phyloP scores from a whole-genome alignment of 2,113 vertebrate genomes.

The Hystrix cristata region DNA sequence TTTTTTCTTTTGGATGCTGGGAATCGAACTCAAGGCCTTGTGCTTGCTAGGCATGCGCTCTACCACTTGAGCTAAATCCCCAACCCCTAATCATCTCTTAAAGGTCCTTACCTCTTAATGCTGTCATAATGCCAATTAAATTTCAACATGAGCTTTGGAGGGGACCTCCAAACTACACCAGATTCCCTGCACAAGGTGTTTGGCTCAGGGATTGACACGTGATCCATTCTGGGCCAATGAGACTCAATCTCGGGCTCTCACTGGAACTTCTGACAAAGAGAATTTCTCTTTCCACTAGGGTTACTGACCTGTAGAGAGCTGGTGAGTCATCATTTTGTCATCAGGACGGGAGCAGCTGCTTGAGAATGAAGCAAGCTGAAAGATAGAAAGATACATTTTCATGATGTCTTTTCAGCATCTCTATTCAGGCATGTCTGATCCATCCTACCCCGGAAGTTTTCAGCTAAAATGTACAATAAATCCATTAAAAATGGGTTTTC shows the following conservation, averaged over 20 bases:
- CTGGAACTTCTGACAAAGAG: background rate
- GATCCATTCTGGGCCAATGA: background rate
- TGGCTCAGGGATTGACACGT: background rate
- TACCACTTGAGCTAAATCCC: too few species aligned
- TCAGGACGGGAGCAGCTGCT: background rate
- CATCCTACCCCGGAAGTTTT: background rate
- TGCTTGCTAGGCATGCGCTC: too few species aligned
- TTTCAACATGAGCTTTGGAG: background rate
- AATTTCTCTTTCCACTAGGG: background rate
- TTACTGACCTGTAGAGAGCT: slow-evolving; percentile 4
- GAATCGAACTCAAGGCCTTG: too few species aligned
- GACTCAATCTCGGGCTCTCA: background rate
- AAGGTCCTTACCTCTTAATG: background rate
- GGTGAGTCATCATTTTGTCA: background rate
- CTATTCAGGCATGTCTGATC: background rate
- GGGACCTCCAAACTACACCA: background rate
- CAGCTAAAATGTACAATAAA: background rate
- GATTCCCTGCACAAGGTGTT: background rate
- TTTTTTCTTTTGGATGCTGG: too few species aligned
- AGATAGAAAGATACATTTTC: background rate
- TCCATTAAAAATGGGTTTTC: slow-evolving; percentile 26
- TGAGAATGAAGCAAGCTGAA: slow-evolving; percentile 18
- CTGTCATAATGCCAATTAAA: background rate
- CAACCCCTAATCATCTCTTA: too few species aligned
- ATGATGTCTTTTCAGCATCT: background rate